A percentile compares a stretch with the other conserved stretches of the same genome.
Evolutionary conservation across 2,888 invertebrate genomes (phyloP).

Genomic region (Julus scanicus): DNA sequence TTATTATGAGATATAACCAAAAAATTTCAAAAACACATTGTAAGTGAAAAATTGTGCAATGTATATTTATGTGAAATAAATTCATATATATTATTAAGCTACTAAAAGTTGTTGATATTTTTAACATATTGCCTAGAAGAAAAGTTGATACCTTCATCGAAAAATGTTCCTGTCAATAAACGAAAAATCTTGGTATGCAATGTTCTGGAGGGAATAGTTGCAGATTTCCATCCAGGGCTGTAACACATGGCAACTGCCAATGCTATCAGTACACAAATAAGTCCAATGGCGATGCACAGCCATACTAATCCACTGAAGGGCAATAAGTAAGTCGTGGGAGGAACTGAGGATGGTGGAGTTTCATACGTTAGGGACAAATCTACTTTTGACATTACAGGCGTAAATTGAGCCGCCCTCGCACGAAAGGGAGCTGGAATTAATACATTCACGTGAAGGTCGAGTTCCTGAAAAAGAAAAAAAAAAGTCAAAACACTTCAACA

Average conservation of each 20-base stretch:
- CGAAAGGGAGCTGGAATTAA: neutral
- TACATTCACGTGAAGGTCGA: neutral
- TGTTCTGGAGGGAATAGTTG: neutral
- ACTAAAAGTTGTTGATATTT: too few species aligned
- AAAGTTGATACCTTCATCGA: conserved; percentile 52
- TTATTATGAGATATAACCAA: too few species aligned
- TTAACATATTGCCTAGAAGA: too few species aligned
- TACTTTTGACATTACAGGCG: conserved; percentile 50
- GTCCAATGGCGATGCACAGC: neutral
- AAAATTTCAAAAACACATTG: too few species aligned
- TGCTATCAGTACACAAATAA: neutral
- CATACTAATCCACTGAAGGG: conserved; percentile 52
- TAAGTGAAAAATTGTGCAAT: too few species aligned
- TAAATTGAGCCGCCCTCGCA: neutral
- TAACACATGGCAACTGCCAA: neutral
- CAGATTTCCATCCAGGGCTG: conserved; percentile 45
- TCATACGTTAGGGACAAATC: conserved; percentile 44
- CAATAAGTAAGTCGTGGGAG: conserved; percentile 53
- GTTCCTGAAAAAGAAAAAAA: conserved; percentile 2
- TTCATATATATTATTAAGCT: neutral
- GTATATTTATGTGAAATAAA: conserved; percentile 28
- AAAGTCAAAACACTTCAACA: too few species aligned
- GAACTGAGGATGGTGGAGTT: conserved; percentile 25
- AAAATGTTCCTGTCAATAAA: conserved; percentile 49
- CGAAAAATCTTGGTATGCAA: conserved; percentile 37